Conservation (phyloP, 2,888 invertebrate genomes). For the Boloria euphrosyne region DNA sequence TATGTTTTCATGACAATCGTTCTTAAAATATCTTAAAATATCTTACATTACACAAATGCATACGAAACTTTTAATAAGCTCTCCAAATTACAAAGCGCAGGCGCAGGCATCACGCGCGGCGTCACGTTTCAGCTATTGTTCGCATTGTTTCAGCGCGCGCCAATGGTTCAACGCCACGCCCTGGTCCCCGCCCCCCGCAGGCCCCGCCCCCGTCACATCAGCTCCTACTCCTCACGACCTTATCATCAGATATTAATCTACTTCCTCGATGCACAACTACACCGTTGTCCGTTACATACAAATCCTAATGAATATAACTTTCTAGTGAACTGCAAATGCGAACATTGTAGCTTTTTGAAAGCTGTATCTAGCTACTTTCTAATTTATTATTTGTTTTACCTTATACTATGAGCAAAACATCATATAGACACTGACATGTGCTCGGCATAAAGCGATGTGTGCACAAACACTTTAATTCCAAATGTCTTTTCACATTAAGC, state of each 20-base stretch:
- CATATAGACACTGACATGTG: too few species aligned
- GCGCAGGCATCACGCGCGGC: constrained; percentile 35
- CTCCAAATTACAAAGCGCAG: constrained; percentile 18
- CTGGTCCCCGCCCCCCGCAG: constrained; percentile 24
- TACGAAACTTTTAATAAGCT: constrained; percentile 5
- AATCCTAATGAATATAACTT: constrained; percentile 4
- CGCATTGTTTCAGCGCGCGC: constrained; percentile 39
- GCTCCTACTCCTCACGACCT: constrained; percentile 25
- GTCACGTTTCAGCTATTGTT: constrained; percentile 64
- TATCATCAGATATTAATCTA: constrained; percentile 16
- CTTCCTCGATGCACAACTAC: constrained; percentile 14
- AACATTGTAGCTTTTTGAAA: too few species aligned
- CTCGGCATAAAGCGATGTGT: too few species aligned
- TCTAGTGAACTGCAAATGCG: too few species aligned
- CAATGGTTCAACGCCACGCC: constrained; percentile 41
- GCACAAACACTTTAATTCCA: too few species aligned
- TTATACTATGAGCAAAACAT: too few species aligned
- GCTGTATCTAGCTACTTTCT: too few species aligned
- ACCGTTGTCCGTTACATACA: neutral
- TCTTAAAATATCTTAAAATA: neutral
- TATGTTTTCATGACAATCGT: neutral
- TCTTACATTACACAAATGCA: constrained; percentile 14
- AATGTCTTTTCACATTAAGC: neutral
- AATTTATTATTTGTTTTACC: too few species aligned
- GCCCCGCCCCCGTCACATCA: constrained; percentile 12